These are phyloP conservation scores for Drosophila pruinosa DNA, from an alignment of 1,140 invertebrate species.

Conservation along the genomic window DNA sequence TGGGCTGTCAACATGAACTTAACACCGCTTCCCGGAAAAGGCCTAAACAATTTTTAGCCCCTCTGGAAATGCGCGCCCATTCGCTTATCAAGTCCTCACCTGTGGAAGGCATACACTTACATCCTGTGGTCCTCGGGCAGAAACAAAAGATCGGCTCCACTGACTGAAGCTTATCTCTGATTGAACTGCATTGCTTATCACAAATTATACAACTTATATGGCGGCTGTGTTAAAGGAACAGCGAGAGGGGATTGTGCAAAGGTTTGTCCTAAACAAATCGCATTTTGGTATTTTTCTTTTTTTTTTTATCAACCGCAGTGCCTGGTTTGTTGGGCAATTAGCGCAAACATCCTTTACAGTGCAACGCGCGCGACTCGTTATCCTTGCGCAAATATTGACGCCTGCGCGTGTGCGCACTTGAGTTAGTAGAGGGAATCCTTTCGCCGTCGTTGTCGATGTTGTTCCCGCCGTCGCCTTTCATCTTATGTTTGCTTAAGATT, in stretches of 20 bases:
- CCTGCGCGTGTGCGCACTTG: slow-evolving; percentile 65
- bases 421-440: slow-evolving; percentile 62
- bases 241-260: neutral
- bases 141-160: slow-evolving; percentile 40
- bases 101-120: slow-evolving; percentile 53
- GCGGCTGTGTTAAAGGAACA: neutral
- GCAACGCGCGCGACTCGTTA: slow-evolving; percentile 49
- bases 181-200: slow-evolving; percentile 67
- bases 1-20: slow-evolving; percentile 67
- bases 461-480: slow-evolving; percentile 52
- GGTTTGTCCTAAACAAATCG: slow-evolving; percentile 67
- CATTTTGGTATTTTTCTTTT: slow-evolving; percentile 27
- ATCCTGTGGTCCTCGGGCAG: slow-evolving; percentile 54
- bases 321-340: slow-evolving; percentile 56
- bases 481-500: slow-evolving; percentile 57
- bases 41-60: slow-evolving; percentile 53
- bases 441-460: slow-evolving; percentile 29
- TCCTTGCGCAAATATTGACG: slow-evolving; percentile 75
- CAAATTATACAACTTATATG: slow-evolving; percentile 53
- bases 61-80: neutral
- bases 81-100: slow-evolving; percentile 64
- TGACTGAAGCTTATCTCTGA: slow-evolving; percentile 58
- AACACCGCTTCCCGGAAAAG: slow-evolving; percentile 73
- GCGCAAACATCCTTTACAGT: slow-evolving; percentile 71
- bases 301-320: slow-evolving; percentile 63